Evolutionary conservation across 2,113 vertebrate species (phyloP).

Genomic region (Eclectus roratus): DNA sequence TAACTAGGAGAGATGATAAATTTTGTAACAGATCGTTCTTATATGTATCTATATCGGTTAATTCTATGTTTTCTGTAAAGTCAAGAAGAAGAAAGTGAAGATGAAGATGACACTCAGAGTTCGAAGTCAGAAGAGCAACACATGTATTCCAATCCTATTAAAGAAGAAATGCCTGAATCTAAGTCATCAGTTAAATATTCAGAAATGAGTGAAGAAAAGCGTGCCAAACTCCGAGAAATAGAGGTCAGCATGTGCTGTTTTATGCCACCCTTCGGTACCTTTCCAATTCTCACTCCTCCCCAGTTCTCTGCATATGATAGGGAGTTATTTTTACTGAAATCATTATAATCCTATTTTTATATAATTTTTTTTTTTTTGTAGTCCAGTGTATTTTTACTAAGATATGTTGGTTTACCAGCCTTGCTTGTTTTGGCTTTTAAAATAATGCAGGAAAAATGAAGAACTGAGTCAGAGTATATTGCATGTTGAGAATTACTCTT

Average conservation of each 20-base stretch:
- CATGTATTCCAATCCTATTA: slow-evolving; percentile 86
- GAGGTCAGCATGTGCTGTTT: slow-evolving; percentile 78
- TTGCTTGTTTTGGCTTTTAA: background rate
- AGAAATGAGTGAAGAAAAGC: slow-evolving; percentile 97
- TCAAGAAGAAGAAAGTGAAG: slow-evolving; percentile 86
- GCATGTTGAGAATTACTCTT: background rate
- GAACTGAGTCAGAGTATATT: background rate
- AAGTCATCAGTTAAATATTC: slow-evolving; percentile 86
- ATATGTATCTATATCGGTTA: background rate
- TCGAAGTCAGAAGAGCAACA: slow-evolving; percentile 88
- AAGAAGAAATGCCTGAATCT: slow-evolving; percentile 86
- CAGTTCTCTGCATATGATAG: background rate
- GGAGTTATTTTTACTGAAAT: background rate
- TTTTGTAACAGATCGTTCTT: background rate
- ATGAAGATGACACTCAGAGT: slow-evolving; percentile 87
- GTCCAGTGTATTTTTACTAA: background rate
- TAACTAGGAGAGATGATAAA: background rate
- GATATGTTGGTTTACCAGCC: background rate
- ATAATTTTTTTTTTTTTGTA: background rate
- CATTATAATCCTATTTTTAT: background rate
- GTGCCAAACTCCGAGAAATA: slow-evolving; percentile 94
- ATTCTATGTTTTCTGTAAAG: slow-evolving; percentile 68
- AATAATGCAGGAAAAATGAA: background rate
- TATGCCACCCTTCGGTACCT: background rate
- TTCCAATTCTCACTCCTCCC: background rate